These are phyloP conservation scores for Halcyon smyrnensis DNA, from an alignment of 2,797 vertebrate genomes.

Conservation along the genomic window DNA sequence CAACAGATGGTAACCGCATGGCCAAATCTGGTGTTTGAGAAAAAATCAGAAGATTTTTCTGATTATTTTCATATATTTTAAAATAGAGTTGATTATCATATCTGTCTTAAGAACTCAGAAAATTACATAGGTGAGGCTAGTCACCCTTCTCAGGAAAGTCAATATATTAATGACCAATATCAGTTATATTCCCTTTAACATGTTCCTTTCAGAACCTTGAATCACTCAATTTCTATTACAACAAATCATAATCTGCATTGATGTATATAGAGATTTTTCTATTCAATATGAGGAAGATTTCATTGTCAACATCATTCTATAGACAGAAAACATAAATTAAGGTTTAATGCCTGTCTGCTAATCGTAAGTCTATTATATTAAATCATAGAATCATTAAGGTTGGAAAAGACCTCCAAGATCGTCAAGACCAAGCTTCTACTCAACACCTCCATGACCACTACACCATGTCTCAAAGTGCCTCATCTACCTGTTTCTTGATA, in stretches of 20 bases:
- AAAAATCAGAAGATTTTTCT: not conserved
- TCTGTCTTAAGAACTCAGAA: not conserved
- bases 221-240: not conserved
- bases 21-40: not conserved
- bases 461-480: too few relatives aligned
- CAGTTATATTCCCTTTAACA: not conserved
- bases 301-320: not conserved
- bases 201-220: constrained; percentile 10
- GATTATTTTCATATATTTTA: not conserved
- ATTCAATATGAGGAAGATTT: not conserved
- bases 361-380: not conserved
- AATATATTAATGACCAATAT: not conserved
- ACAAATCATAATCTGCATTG: not conserved
- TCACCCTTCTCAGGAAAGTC: not conserved
- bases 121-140: not conserved
- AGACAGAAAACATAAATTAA: constrained; percentile 16
- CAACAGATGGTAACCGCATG: not conserved
- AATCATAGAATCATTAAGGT: not conserved
- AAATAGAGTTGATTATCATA: not conserved
- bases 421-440: too few relatives aligned
- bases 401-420: too few relatives aligned
- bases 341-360: constrained; percentile 9
- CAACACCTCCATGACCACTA: too few relatives aligned
- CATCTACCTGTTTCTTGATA: too few relatives aligned
- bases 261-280: not conserved